Evolutionary conservation across 2,797 vertebrate genomes (phyloP).

Genomic region (Ctenopoma multispine): DNA sequence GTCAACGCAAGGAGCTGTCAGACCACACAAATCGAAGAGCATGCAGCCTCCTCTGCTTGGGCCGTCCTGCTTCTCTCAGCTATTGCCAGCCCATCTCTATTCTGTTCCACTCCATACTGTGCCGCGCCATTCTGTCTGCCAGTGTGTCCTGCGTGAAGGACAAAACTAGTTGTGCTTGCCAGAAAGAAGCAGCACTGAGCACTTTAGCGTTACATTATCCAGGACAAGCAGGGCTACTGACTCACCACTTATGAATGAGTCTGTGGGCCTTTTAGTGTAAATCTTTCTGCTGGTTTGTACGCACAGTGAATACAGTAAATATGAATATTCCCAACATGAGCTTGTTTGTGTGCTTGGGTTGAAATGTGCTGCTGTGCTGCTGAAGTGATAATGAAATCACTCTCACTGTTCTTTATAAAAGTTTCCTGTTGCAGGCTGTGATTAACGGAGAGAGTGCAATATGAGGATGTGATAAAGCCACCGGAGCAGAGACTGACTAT

Average conservation of each 20-base stretch:
- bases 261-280: conserved; percentile 48
- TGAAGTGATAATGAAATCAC: conserved; percentile 20
- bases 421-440: conserved; percentile 5
- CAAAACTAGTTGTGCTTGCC: conserved; percentile 60
- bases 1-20: conserved; percentile 25
- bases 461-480: conserved; percentile 43
- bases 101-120: conserved; percentile 32
- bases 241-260: conserved; percentile 67
- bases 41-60: background rate
- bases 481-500: conserved; percentile 49
- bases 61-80: conserved; percentile 18
- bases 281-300: conserved; percentile 41
- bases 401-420: conserved; percentile 20
- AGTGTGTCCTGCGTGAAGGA: conserved; percentile 64
- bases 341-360: background rate
- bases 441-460: conserved; percentile 22
- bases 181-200: conserved; percentile 65
- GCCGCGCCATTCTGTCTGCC: conserved; percentile 53
- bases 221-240: conserved; percentile 62
- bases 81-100: conserved; percentile 9
- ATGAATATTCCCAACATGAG: background rate
- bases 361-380: conserved; percentile 7
- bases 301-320: conserved; percentile 13
- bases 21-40: conserved; percentile 41
- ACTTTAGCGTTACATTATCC: conserved; percentile 70